Conservation (phyloP, 2,797 vertebrate species). For the Pelobates cultripes region DNA sequence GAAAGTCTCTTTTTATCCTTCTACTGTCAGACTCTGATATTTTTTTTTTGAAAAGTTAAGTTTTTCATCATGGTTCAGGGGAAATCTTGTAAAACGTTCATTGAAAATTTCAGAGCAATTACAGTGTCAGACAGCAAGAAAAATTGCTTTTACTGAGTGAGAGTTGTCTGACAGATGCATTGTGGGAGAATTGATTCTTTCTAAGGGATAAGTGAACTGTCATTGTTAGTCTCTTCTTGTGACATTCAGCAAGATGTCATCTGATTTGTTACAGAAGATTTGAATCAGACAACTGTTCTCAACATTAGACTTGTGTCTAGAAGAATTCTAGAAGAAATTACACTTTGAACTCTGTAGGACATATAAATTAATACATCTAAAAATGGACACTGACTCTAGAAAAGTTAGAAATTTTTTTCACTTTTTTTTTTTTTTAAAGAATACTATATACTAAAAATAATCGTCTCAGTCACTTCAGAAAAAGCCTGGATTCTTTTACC, state of each 20-base stretch:
- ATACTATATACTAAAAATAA: slow-evolving; percentile 52
- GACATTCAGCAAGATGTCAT: slow-evolving; percentile 92
- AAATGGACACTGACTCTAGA: slow-evolving; percentile 68
- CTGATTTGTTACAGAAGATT: slow-evolving; percentile 93
- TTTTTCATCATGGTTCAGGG: slow-evolving; percentile 91
- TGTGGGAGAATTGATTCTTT: slow-evolving; percentile 96
- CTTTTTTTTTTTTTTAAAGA: slow-evolving; percentile 49
- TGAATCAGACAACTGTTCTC: slow-evolving; percentile 85
- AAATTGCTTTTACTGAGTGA: slow-evolving; percentile 90
- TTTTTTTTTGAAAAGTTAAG: slow-evolving; percentile 82
- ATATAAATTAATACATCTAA: slow-evolving; percentile 81
- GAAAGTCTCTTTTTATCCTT: slow-evolving; percentile 87
- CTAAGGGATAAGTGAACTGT: slow-evolving; percentile 96
- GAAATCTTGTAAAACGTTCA: slow-evolving; percentile 88
- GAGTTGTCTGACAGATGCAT: slow-evolving; percentile 96
- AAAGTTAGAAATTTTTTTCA: slow-evolving; percentile 71
- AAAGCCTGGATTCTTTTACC: slow-evolving; percentile 74
- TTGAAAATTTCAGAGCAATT: slow-evolving; percentile 95
- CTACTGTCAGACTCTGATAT: slow-evolving; percentile 82
- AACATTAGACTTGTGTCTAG: slow-evolving; percentile 76
- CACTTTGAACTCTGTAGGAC: slow-evolving; percentile 83
- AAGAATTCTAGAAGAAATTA: slow-evolving; percentile 82
- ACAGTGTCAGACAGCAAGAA: slow-evolving; percentile 93
- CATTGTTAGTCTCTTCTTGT: slow-evolving; percentile 94
- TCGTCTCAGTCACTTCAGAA: slow-evolving; percentile 72